Percentiles rank a stretch among this genome's conserved stretches.
Evolutionary conservation across 2,797 vertebrate genomes (phyloP).

Genomic region (Scleropages formosus): DNA sequence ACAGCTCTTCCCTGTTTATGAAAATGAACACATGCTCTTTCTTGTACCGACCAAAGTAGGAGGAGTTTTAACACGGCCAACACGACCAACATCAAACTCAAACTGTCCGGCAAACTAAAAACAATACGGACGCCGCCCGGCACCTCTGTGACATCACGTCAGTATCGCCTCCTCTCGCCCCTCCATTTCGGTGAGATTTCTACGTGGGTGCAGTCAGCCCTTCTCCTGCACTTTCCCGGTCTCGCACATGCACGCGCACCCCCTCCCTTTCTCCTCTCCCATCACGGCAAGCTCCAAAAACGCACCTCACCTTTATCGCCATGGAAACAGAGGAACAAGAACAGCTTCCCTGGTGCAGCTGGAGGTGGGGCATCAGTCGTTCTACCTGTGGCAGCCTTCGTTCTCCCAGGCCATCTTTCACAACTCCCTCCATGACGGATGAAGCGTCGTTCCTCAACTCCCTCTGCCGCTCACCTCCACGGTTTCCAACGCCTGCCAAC

Average conservation of each 20-base stretch:
- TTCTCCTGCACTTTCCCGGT: conserved; percentile 16
- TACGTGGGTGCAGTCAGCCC: not conserved
- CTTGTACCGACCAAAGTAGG: too few relatives aligned
- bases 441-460: conserved; percentile 12
- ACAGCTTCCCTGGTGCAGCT: conserved; percentile 66
- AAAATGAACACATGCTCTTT: too few relatives aligned
- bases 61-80: too few relatives aligned
- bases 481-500: conserved; percentile 17
- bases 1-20: too few relatives aligned
- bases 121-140: too few relatives aligned
- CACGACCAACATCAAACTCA: too few relatives aligned
- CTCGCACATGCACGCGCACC: not conserved
- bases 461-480: not conserved
- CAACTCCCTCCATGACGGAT: conserved; percentile 37
- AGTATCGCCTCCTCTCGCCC: too few relatives aligned
- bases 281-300: conserved; percentile 52
- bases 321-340: conserved; percentile 85
- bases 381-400: conserved; percentile 15
- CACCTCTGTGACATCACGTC: too few relatives aligned
- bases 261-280: conserved; percentile 41
- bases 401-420: conserved; percentile 33
- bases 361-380: conserved; percentile 3
- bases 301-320: conserved; percentile 74
- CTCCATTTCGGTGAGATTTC: not conserved
- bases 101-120: too few relatives aligned